Evolutionary conservation across 1,140 invertebrate species (phyloP).

Genomic region (Zeugodacus cucurbitae): DNA sequence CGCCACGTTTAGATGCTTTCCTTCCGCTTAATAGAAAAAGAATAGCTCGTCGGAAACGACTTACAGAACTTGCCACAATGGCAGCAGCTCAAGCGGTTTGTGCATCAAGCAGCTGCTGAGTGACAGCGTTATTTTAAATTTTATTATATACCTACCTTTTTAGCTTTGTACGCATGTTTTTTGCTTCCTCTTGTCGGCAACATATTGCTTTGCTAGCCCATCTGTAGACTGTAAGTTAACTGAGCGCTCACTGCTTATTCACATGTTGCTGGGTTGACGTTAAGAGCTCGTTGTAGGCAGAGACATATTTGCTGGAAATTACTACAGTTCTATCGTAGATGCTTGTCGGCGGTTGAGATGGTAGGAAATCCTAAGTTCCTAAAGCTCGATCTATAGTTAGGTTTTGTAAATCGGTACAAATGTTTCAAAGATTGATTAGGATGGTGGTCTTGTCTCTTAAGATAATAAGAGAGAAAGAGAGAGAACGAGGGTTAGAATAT

Average conservation of each 20-base stretch:
- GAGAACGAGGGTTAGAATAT: too few species aligned
- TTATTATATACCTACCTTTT: neutral
- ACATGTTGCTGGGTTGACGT: neutral
- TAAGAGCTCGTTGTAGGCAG: neutral
- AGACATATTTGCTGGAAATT: neutral
- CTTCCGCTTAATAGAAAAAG: neutral
- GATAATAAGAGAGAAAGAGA: too few species aligned
- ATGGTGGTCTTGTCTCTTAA: too few species aligned
- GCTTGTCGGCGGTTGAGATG: neutral
- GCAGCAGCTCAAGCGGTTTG: neutral
- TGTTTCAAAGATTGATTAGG: too few species aligned
- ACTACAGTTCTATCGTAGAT: neutral
- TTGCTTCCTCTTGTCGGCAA: neutral
- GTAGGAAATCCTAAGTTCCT: neutral
- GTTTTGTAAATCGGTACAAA: neutral
- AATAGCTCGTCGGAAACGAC: neutral
- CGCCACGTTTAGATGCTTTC: neutral
- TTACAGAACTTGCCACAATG: neutral
- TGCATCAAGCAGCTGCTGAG: conserved; percentile 18
- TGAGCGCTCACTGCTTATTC: neutral
- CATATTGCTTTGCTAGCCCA: neutral
- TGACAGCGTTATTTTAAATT: neutral
- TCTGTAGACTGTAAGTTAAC: neutral
- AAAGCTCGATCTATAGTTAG: neutral
- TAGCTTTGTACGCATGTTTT: neutral